Evolutionary conservation across 2,113 vertebrate genomes (phyloP).

Genomic region (Nothocercus nigrocapillus): DNA sequence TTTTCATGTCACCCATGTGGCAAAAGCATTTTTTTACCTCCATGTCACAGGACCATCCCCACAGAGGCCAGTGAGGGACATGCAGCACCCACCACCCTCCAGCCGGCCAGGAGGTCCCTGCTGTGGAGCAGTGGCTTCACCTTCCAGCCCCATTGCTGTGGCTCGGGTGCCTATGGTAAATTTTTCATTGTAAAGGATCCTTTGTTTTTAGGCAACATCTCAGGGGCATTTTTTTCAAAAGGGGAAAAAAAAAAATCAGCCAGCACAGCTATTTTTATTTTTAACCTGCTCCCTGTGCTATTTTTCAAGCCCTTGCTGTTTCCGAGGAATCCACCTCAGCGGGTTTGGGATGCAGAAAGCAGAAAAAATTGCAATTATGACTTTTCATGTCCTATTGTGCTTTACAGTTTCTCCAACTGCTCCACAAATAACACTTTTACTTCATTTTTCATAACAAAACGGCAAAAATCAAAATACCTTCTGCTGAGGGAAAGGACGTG

Average conservation of each 20-base stretch:
- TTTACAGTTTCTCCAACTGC: background rate
- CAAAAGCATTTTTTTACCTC: rapidly evolving
- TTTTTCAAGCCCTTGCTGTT: background rate
- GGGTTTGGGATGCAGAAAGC: background rate
- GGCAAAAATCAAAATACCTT: background rate
- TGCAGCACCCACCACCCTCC: background rate
- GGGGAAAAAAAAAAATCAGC: background rate
- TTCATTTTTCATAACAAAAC: background rate
- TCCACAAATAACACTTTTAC: background rate
- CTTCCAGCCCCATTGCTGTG: too few relatives aligned
- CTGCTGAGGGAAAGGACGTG: background rate
- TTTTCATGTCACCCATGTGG: background rate
- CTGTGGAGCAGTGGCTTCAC: too few relatives aligned
- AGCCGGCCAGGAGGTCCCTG: too few relatives aligned
- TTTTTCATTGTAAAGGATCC: background rate
- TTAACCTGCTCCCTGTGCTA: background rate
- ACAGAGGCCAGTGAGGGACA: background rate
- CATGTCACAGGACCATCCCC: too few relatives aligned
- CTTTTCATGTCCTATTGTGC: background rate
- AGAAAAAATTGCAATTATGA: background rate
- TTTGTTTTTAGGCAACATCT: background rate
- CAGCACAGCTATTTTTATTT: background rate
- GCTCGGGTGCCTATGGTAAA: background rate
- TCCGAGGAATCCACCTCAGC: background rate
- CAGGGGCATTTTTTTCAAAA: background rate